Evolutionary conservation across 1,140 invertebrate genomes (phyloP).

Genomic region (Aphis gossypii): DNA sequence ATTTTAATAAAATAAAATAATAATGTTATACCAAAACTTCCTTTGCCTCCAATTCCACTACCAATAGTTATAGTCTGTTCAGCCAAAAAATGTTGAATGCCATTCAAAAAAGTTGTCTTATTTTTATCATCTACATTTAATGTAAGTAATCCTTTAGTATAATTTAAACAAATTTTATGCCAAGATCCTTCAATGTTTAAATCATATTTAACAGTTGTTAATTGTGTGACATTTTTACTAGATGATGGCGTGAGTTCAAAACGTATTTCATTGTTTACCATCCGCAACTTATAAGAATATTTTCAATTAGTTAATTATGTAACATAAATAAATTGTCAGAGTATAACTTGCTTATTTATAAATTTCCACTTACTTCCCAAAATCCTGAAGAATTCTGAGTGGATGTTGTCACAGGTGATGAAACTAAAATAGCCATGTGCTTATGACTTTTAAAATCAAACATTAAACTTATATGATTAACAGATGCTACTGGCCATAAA

Average conservation of each 20-base stretch:
- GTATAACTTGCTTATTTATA: neutral
- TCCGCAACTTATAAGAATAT: slow-evolving; percentile 68
- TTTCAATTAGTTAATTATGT: slow-evolving; percentile 4
- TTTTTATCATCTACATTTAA: slow-evolving; percentile 75
- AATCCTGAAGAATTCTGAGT: slow-evolving; percentile 75
- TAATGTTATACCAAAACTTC: slow-evolving; percentile 29
- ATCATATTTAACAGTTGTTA: slow-evolving; percentile 80
- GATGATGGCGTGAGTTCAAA: slow-evolving; percentile 79
- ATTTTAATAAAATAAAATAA: neutral
- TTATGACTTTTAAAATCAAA: slow-evolving; percentile 90
- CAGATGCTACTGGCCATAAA: slow-evolving; percentile 79
- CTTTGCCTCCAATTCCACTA: slow-evolving; percentile 49
- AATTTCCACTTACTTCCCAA: slow-evolving; percentile 78
- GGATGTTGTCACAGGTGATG: slow-evolving; percentile 76
- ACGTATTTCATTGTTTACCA: slow-evolving; percentile 81
- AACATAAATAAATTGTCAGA: neutral
- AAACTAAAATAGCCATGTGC: slow-evolving; percentile 83
- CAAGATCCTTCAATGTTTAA: slow-evolving; percentile 70
- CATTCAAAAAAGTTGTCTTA: slow-evolving; percentile 61
- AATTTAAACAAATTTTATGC: slow-evolving; percentile 66
- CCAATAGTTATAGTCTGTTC: slow-evolving; percentile 52
- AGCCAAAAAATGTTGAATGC: slow-evolving; percentile 53
- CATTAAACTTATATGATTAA: slow-evolving; percentile 74
- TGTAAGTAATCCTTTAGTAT: slow-evolving; percentile 72
- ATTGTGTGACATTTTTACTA: slow-evolving; percentile 76